Evolutionary conservation across 2,113 vertebrate species (phyloP).

Genomic region (Tonatia bakeri): DNA sequence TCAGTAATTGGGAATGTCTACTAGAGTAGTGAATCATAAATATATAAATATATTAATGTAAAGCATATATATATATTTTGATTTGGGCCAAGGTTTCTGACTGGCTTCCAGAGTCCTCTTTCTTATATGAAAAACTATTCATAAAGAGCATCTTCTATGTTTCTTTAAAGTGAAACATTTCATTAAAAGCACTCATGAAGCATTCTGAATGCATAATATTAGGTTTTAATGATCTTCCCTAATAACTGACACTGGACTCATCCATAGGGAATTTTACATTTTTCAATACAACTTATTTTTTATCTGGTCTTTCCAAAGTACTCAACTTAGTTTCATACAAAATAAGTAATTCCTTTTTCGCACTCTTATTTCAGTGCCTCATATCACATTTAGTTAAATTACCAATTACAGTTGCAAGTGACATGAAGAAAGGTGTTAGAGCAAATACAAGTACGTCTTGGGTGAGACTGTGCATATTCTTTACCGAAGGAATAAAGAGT

Average conservation of each 20-base stretch:
- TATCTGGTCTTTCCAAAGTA: neutral
- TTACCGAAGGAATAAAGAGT: rapidly evolving
- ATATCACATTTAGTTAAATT: neutral
- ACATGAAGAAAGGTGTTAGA: rapidly evolving
- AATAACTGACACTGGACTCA: neutral
- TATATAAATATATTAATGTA: rapidly evolving
- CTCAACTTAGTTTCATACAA: neutral
- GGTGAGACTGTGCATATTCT: rapidly evolving
- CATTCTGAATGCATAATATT: neutral
- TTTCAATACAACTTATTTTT: neutral
- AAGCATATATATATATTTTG: neutral
- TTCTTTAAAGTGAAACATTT: neutral
- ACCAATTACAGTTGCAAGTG: rapidly evolving
- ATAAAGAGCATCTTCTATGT: rapidly evolving
- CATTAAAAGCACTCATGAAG: neutral
- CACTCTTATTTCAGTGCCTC: neutral
- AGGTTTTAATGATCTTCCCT: neutral
- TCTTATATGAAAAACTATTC: rapidly evolving
- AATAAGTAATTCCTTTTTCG: neutral
- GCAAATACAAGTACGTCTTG: rapidly evolving
- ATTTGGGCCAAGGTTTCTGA: neutral
- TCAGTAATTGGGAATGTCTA: neutral
- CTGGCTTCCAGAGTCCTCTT: neutral
- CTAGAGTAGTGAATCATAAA: neutral
- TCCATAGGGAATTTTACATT: neutral